A percentile compares a stretch with the other conserved stretches of the same genome.
These are phyloP conservation scores for Xiphophorus maculatus DNA, from an alignment of 2,113 vertebrate genomes.

Conservation along the genomic window DNA sequence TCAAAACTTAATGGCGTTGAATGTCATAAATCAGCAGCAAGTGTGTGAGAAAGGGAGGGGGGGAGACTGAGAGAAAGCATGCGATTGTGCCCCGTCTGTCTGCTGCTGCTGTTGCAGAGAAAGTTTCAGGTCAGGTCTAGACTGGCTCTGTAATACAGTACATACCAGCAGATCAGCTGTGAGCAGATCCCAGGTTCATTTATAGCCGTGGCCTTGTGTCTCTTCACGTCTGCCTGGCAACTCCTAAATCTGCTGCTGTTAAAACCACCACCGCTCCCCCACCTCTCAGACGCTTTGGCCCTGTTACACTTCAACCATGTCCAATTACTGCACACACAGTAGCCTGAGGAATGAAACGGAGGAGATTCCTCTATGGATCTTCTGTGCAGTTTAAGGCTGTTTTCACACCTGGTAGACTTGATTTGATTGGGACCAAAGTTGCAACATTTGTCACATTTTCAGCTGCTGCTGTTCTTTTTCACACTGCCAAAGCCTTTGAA, in stretches of 20 bases:
- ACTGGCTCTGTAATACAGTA: slow-evolving; percentile 83
- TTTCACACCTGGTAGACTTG: background rate
- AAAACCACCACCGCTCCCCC: slow-evolving; percentile 59
- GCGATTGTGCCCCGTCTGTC: slow-evolving; percentile 42
- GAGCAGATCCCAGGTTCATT: slow-evolving; percentile 82
- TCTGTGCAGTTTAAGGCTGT: slow-evolving; percentile 18
- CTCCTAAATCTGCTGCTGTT: slow-evolving; percentile 71
- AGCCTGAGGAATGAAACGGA: slow-evolving; percentile 58
- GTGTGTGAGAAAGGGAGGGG: background rate
- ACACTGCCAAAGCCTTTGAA: too few species aligned
- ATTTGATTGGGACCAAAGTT: too few species aligned
- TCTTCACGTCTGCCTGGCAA: slow-evolving; percentile 84
- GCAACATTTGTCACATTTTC: too few species aligned
- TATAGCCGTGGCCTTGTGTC: slow-evolving; percentile 84
- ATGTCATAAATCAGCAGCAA: slow-evolving; percentile 38
- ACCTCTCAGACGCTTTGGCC: slow-evolving; percentile 65
- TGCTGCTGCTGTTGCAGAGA: slow-evolving; percentile 59
- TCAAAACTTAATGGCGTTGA: slow-evolving; percentile 20
- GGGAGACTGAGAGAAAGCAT: slow-evolving; percentile 21
- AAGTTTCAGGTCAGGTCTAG: slow-evolving; percentile 80
- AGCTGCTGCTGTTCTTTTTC: too few species aligned
- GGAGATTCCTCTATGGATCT: slow-evolving; percentile 38
- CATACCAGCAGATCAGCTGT: slow-evolving; percentile 84
- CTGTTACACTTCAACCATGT: slow-evolving; percentile 58
- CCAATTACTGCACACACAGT: slow-evolving; percentile 66